Evolutionary conservation across 2,888 invertebrate genomes (phyloP).

Genomic region (Parnassius apollo): DNA sequence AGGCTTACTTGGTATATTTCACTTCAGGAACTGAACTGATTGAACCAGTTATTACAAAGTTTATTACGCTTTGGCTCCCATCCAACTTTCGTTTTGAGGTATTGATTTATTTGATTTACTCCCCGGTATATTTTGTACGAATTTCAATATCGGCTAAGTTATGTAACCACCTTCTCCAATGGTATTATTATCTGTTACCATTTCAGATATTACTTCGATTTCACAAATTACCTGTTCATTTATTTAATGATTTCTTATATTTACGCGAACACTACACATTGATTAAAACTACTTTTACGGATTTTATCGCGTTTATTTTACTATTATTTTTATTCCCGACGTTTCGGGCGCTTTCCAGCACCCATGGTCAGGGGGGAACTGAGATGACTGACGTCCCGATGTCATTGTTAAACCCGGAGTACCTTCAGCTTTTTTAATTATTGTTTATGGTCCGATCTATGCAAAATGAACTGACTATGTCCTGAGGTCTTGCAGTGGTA

Average conservation of each 20-base stretch:
- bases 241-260: not conserved
- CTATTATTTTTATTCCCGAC: too few relatives aligned
- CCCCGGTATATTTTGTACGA: constrained; percentile 32
- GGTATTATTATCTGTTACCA: constrained; percentile 39
- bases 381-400: too few relatives aligned
- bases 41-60: constrained; percentile 51
- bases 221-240: not conserved
- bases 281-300: too few relatives aligned
- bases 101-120: constrained; percentile 55
- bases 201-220: not conserved
- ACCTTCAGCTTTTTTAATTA: too few relatives aligned
- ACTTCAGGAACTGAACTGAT: constrained; percentile 39
- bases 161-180: constrained; percentile 2
- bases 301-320: too few relatives aligned
- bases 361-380: too few relatives aligned
- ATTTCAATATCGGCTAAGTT: not conserved
- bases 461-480: too few relatives aligned
- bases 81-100: constrained; percentile 60
- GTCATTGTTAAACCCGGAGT: too few relatives aligned
- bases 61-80: constrained; percentile 71
- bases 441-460: too few relatives aligned
- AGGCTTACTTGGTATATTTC: constrained; percentile 38
- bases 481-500: too few relatives aligned
- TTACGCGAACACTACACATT: too few relatives aligned
- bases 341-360: too few relatives aligned